Evolutionary conservation across 92 coral and sea anemone species (phyloP), one percentile per base, ranked within the genome.

Genomic region (Metridium senile): DNA sequence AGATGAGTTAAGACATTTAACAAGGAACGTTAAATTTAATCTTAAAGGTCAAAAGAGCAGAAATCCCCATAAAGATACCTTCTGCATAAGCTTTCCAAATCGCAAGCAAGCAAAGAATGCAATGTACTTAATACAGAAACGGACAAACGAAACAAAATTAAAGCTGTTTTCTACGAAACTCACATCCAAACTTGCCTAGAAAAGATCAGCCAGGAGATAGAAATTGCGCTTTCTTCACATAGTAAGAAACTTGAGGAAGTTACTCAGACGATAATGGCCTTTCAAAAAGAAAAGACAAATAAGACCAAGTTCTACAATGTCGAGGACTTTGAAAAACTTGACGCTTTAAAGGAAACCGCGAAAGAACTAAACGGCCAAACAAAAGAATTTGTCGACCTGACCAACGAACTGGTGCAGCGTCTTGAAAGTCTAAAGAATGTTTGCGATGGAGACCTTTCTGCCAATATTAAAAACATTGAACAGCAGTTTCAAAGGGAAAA

Each of bases 401-500:
- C 68, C 72, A 27, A 27, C n/a, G 58, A 51, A 51, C 72, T 88
- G 47, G 45, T 83, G 26, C 74, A 64, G 1, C 58, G 73, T 31
- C 22, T 84, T 16, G 56, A 72, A n/a, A n/a, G 68, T 21, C 39
- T 83, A 29, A 76, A 61, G 49, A 58, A 56, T 52, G 75, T 74
- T 29, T 33, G 46, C 47, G 31, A 59, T 46, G 52, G 35, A 56
- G 74, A 65, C 17, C 11, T 63, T 19, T 16, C 17, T 30, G 29
- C 21, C 2, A 76, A 79, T 26, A 11, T 86, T 23, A 78, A 56
- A 59, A 71, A 77, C 47, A 35, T 84, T 10, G 76, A 76, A 62
- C 79, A 79, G 0, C 66, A 78, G 23, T 76, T 93, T 51, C 76
- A 76, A 0, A 74, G 99, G 70, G 99, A 95, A 70, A 74, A 83